Percentiles rank a stretch among this genome's conserved stretches.
These are phyloP conservation scores for Exephanes ischioxanthus DNA, from an alignment of 2,888 invertebrate genomes.

Conservation along the genomic window DNA sequence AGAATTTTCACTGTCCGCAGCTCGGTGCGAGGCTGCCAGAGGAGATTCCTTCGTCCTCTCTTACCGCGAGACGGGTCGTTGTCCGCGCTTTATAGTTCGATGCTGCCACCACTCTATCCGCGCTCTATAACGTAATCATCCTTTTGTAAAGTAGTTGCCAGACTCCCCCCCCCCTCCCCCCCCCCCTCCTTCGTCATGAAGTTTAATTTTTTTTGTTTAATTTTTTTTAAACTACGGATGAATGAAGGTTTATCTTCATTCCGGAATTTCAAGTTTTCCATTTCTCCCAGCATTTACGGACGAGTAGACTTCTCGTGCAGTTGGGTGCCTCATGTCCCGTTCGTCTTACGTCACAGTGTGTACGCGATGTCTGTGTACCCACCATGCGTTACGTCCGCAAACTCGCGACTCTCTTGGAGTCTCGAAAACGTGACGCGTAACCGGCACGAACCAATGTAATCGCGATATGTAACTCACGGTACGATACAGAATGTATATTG, in stretches of 20 bases:
- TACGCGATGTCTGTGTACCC: background rate
- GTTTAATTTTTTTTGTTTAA: background rate
- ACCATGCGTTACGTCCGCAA: slow-evolving; percentile 6
- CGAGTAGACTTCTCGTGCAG: background rate
- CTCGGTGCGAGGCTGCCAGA: slow-evolving; percentile 15
- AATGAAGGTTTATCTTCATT: background rate
- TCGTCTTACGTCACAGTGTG: slow-evolving; percentile 24
- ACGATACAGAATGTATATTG: background rate
- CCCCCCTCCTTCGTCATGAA: too few species aligned
- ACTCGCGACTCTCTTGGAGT: slow-evolving; percentile 21
- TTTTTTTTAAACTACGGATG: background rate
- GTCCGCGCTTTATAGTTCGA: slow-evolving; percentile 72
- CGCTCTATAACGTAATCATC: slow-evolving; percentile 65
- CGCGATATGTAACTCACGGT: slow-evolving; percentile 33
- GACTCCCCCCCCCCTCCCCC: background rate
- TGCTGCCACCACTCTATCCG: slow-evolving; percentile 61
- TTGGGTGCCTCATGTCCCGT: background rate
- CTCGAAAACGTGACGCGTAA: slow-evolving; percentile 53
- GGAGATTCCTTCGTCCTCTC: slow-evolving; percentile 59
- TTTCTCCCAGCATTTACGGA: background rate
- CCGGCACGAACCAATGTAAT: slow-evolving; percentile 49
- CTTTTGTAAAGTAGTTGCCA: slow-evolving; percentile 46
- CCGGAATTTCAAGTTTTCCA: slow-evolving; percentile 11
- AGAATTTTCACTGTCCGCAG: slow-evolving; percentile 44
- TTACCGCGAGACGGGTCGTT: slow-evolving; percentile 69